Base-by-base conservation (phyloP, 1,140 invertebrate species). In the Pseudoatta argentina region DNA sequence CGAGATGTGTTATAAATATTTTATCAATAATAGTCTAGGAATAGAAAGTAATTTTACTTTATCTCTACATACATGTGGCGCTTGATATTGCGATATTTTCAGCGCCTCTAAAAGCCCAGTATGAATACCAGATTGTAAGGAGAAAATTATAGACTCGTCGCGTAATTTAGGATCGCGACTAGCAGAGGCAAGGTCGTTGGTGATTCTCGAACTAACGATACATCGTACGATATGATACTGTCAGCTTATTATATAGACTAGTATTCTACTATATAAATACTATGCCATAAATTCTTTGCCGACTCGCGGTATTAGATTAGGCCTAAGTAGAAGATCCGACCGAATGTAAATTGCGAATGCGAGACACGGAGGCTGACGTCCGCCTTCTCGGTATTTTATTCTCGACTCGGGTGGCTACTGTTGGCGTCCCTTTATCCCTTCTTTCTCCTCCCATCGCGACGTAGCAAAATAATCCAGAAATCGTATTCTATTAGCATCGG, bases 401-500 rank as follows among this genome's bases (percentile, higher is more conserved):
- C 63, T 88, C 89, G 87, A 91, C 55, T 73, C 89, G 83, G 89
- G 88, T 88, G 90, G 91, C 81, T 86, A 67, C 66, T 34, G 39
- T 59, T 57, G 14, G 64, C 88, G 48, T 75, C 71, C 53, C 81
- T 89, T 69, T 87, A 85, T 57, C 59, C 73, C 77, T 88, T 87
- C 90, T 53, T 88, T 88, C 51, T 59, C 44, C 51, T 61, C 44
- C 64, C 39, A 44, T 61, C 59, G 48, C 21, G 81, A 86, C 86
- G 61, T 89, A 85, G 81, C 61, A 48, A 93, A 93, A 91, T 90
- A 92, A 90, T 93, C 87, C 86, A 81, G 85, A 88, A 92, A 93
- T 94, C 89, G 89, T 91, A 88, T 75, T 93, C 91, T 94, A 93
- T 94, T 94, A 93, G 92, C 92, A 93, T 94, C 85, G 73, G 78